Evolutionary conservation across 2,888 invertebrate genomes (phyloP).

Genomic region (Ochropacha duplaris): DNA sequence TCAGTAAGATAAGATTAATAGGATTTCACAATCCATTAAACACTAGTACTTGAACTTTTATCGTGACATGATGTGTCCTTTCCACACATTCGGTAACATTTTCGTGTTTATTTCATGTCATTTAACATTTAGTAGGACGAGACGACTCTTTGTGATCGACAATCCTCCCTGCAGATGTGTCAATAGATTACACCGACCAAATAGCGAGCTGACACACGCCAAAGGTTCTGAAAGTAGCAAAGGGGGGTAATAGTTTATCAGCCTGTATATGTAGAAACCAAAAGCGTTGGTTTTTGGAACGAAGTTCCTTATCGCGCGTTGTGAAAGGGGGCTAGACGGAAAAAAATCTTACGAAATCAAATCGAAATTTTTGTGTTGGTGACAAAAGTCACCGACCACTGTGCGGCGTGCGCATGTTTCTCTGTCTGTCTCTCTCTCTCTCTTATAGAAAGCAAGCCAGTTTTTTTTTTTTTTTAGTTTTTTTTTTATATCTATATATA

Average conservation of each 20-base stretch:
- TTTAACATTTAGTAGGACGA: not conserved
- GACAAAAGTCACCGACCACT: too few relatives aligned
- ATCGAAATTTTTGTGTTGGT: too few relatives aligned
- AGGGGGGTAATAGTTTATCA: not conserved
- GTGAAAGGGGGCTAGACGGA: too few relatives aligned
- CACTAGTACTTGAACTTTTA: not conserved
- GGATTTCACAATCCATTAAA: not conserved
- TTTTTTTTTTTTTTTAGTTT: too few relatives aligned
- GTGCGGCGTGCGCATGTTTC: too few relatives aligned
- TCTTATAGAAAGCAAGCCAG: too few relatives aligned
- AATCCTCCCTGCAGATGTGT: not conserved
- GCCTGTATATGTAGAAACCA: not conserved
- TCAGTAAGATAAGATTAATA: too few relatives aligned
- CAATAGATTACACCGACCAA: not conserved
- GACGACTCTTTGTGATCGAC: not conserved
- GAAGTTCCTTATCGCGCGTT: too few relatives aligned
- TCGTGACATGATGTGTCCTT: not conserved
- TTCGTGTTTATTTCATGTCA: not conserved
- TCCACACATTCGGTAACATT: not conserved
- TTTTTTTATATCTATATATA: too few relatives aligned
- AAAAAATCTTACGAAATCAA: too few relatives aligned
- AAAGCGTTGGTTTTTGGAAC: too few relatives aligned
- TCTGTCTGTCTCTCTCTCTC: too few relatives aligned
- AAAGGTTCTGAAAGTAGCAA: not conserved
- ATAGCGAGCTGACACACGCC: not conserved